A percentile compares a stretch with the other conserved stretches of the same genome.
phyloP scores from a whole-genome alignment of 2,113 vertebrate species.

The Silurus glanis region DNA sequence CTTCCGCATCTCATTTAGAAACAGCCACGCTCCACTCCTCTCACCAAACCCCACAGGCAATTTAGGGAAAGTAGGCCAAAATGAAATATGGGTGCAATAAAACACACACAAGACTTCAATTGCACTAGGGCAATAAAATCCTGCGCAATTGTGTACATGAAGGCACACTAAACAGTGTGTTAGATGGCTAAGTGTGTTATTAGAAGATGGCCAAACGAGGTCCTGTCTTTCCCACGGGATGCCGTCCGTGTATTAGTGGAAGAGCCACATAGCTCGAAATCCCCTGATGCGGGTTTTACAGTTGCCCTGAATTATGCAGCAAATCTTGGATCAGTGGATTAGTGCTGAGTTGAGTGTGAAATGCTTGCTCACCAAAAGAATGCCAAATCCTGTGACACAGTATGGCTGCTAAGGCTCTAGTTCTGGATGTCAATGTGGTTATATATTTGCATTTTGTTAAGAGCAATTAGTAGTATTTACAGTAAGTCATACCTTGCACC shows the following conservation, averaged over 20 bases:
- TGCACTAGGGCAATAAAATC: conserved; percentile 67
- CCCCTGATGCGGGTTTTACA: background rate
- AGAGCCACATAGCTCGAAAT: background rate
- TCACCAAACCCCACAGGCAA: conserved; percentile 75
- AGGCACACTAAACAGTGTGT: conserved; percentile 50
- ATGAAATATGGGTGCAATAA: conserved; percentile 81
- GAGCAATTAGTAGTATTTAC: background rate
- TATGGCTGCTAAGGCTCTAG: background rate
- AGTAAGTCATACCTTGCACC: too few relatives aligned
- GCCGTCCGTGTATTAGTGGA: background rate
- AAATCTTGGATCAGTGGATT: conserved; percentile 17
- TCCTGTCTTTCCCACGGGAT: conserved; percentile 34
- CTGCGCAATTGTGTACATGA: conserved; percentile 54
- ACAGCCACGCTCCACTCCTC: conserved; percentile 70
- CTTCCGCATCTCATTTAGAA: conserved; percentile 66
- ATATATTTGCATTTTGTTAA: background rate
- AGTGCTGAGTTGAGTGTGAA: background rate
- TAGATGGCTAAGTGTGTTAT: conserved; percentile 52
- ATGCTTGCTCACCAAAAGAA: background rate
- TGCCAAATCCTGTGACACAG: background rate
- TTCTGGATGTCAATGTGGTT: background rate
- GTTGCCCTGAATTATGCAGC: conserved; percentile 7
- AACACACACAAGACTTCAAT: conserved; percentile 74
- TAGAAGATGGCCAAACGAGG: conserved; percentile 45
- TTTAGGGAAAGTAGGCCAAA: conserved; percentile 77